Evolutionary conservation across 2,797 vertebrate species (phyloP), one percentile per base, ranked within the genome.

Genomic region (Cyclura pinguis): DNA sequence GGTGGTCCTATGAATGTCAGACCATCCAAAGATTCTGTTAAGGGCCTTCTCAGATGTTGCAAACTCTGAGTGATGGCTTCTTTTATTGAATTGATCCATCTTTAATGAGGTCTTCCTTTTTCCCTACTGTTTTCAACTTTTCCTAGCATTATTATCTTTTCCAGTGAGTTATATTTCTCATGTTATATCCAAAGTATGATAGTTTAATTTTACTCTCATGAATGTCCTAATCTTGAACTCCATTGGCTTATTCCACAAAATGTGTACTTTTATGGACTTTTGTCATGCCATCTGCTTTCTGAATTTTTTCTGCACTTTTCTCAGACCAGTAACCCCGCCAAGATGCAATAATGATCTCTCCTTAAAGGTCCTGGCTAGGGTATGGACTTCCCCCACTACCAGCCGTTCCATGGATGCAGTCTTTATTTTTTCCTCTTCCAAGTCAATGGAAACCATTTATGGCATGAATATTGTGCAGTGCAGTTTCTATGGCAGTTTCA

Each of bases 381-480:
- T 10, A 47, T 62, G n/a, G 22, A 59, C n/a, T 38, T 62, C 24
- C 8, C 55, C 1, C 16, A 81, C 8, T 35, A 38, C 7, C 22
- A 59, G 9, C 18, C 55, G 7, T 35, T 55, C 35, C 3, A 59
- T 57, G 18, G 16, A 16, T 22, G 55, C 18, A 59, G 80, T 32
- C 12, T 80, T 27, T 59, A 81, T 57, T 81, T 52, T 47, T 35
- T 3, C 8, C 13, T 9, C 35, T 27, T 83, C 24, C 57, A 59
- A 35, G 10, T 5, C n/a, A 18, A 16, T 32, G 29, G 27, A 52
- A 50, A 47, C 69, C 88, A 0, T 82, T 87, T 1, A 69, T 91
- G 92, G 85, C n/a, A 9, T 86, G 93, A 85, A 22, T 69, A 6
- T 13, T 91, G 85, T 93, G 50, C 24, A 87, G 5, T 13, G n/a